Conservation (phyloP, 2,888 invertebrate genomes). For the Aphodius sticticus region DNA sequence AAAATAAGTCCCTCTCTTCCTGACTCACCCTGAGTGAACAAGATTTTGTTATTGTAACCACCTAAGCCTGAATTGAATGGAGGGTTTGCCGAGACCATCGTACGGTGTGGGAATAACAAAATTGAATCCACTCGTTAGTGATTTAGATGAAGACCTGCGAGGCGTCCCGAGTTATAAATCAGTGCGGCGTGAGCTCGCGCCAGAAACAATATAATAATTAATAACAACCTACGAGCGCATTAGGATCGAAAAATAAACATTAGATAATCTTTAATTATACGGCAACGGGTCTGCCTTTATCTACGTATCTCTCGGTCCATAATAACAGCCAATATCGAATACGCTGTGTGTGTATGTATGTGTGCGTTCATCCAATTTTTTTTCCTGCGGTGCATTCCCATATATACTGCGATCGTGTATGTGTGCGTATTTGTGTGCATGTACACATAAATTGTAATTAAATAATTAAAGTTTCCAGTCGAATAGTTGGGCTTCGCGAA, state of each 20-base stretch:
- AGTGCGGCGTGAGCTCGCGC: constrained; percentile 56
- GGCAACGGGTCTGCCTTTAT: constrained; percentile 36
- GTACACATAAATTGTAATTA: constrained; percentile 28
- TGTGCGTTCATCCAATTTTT: constrained; percentile 30
- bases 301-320: constrained; percentile 26
- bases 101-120: constrained; percentile 54
- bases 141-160: constrained; percentile 51
- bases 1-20: background rate
- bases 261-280: constrained; percentile 59
- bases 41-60: background rate
- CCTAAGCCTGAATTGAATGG: background rate
- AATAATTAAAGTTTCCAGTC: constrained; percentile 30
- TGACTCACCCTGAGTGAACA: background rate
- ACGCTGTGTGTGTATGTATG: background rate
- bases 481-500: background rate
- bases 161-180: constrained; percentile 51
- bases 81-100: constrained; percentile 8
- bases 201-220: constrained; percentile 59
- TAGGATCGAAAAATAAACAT: constrained; percentile 59
- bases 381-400: constrained; percentile 15
- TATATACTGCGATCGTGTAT: background rate
- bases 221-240: constrained; percentile 55
- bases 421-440: constrained; percentile 19
- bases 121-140: constrained; percentile 58
- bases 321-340: constrained; percentile 6